Evolutionary conservation across 2,888 invertebrate species (phyloP).

Genomic region (Encarsia formosa): DNA sequence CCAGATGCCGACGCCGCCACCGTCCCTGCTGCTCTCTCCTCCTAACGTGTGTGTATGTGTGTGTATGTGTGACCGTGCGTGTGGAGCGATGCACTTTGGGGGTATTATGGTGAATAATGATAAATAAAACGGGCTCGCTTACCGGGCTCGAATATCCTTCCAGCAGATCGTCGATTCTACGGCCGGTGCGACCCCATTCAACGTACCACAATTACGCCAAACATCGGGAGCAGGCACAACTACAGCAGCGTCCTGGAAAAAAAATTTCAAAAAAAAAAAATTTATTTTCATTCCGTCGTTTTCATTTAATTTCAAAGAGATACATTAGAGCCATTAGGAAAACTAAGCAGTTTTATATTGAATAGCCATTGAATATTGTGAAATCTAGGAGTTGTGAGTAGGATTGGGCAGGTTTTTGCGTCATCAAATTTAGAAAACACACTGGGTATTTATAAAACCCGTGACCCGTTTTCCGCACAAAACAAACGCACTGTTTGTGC

Average conservation of each 20-base stretch:
- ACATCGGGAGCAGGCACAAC: conserved; percentile 40
- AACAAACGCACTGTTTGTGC: neutral
- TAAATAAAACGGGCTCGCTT: conserved; percentile 30
- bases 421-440: too few species aligned
- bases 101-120: neutral
- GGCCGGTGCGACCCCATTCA: conserved; percentile 47
- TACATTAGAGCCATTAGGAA: neutral
- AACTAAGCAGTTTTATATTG: neutral
- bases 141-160: conserved; percentile 47
- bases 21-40: neutral
- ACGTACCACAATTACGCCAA: conserved; percentile 42
- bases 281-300: neutral
- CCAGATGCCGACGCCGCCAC: conserved; percentile 26
- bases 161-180: conserved; percentile 46
- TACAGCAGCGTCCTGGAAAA: conserved; percentile 39
- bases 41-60: neutral
- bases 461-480: neutral
- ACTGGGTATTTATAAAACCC: too few species aligned
- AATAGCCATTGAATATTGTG: neutral
- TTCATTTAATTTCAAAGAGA: neutral
- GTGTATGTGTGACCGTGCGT: neutral
- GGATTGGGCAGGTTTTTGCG: too few species aligned
- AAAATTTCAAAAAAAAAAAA: too few species aligned
- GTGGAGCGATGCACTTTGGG: neutral
- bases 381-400: neutral